These are phyloP conservation scores for Catocala sponsa DNA, from an alignment of 2,888 invertebrate species.

Conservation along the genomic window DNA sequence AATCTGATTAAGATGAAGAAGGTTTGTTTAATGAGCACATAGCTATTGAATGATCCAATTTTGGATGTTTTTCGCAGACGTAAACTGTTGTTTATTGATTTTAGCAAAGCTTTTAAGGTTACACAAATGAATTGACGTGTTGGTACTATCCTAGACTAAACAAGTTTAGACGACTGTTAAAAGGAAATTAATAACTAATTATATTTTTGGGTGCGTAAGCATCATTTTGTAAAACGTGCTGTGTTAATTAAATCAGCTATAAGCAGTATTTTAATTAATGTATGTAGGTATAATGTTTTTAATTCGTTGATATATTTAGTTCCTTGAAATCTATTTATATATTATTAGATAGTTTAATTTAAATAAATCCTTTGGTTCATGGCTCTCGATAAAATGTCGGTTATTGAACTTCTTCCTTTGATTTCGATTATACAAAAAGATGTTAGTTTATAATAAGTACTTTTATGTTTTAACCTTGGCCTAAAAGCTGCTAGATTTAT, in stretches of 20 bases:
- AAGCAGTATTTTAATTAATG: conserved; percentile 2
- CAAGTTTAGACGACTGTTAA: conserved; percentile 45
- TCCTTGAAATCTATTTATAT: neutral
- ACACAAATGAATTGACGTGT: conserved; percentile 46
- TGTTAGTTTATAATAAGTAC: conserved; percentile 1
- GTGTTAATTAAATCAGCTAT: conserved; percentile 32
- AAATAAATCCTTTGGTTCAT: conserved; percentile 10
- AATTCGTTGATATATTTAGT: neutral
- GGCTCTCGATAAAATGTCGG: conserved; percentile 7
- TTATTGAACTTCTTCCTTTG: conserved; percentile 13
- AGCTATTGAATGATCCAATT: conserved; percentile 24
- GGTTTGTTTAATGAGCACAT: no score
- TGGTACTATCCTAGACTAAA: conserved; percentile 43
- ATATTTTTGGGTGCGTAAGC: conserved; percentile 33
- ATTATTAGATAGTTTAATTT: conserved; percentile 2
- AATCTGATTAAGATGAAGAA: no score
- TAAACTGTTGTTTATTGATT: conserved; percentile 35
- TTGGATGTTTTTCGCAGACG: conserved; percentile 30
- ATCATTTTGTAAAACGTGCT: conserved; percentile 22
- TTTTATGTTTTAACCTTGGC: conserved; percentile 19
- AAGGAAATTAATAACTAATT: conserved; percentile 34
- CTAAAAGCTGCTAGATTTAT: conserved; percentile 21
- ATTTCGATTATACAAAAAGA: conserved; percentile 1
- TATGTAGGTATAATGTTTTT: neutral
- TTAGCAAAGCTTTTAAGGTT: conserved; percentile 45